Evolutionary conservation across 2,888 invertebrate species (phyloP), one percentile per base, ranked within the genome.

Genomic region (Limnephilus lunatus): DNA sequence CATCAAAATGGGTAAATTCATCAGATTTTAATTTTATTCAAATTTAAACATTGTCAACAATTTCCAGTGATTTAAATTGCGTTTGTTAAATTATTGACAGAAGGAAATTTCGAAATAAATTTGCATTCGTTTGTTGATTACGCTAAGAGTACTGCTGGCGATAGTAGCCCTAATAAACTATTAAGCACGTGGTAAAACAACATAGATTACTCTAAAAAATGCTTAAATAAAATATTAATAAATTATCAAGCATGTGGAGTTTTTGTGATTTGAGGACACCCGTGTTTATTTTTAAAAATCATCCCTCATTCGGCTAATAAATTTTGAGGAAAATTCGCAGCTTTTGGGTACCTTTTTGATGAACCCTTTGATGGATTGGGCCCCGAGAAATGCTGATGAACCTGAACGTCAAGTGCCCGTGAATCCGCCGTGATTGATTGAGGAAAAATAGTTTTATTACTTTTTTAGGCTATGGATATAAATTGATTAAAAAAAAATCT

Each of bases 351-450:
- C 32, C 80, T 32, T 86, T 53, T 88, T 68, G 30, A 88, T 88
- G 30, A 88, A 88, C 88, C 32, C 68, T 31, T 81, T 89, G 89
- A 89, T 89, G 89, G 89, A 89, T 89, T 19, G 89, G 89, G 32
- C 82, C 48, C 80, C 89, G 81, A n/a, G 19, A 48, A 44, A 25
- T 81, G 35, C 82, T 89, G 89, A 68, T 89, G 89, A 81, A 39
- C 89, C 30, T 12, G 30, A 35, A 35, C 81, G 89, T 89, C 89
- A 81, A 89, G 82, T 81, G 89, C 44, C 81, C 12, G 25, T 25
- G 39, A 35, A 89, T 89, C 53, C 80, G 30, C 35, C 9, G 85
- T 91, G 91, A 91, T 91, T 91, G 91, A 91, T 91, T 80, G 85
- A 81, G 80, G 53, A 53, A 89, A 86, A 68, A 82, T 81, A 85